A percentile compares a stretch with the other conserved stretches of the same genome.
Evolutionary conservation across 2,113 vertebrate genomes (phyloP).

Genomic region (Dolichallabes microphthalmus): DNA sequence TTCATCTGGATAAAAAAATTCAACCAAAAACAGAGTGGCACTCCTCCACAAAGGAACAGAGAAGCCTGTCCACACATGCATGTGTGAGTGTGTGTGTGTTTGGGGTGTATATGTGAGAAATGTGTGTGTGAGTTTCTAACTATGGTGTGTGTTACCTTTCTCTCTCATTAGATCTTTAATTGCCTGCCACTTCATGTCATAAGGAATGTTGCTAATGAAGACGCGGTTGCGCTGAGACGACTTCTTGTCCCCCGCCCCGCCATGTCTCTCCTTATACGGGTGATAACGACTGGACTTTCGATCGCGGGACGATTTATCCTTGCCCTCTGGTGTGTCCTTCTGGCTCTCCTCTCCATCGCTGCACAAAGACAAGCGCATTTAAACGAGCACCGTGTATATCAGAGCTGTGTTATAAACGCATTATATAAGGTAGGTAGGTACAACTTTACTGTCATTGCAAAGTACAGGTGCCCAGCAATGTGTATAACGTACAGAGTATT

Average conservation of each 20-base stretch:
- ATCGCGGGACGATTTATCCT: slow-evolving; percentile 82
- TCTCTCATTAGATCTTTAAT: slow-evolving; percentile 99
- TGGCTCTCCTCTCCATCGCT: slow-evolving; percentile 62
- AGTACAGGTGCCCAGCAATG: too few species aligned
- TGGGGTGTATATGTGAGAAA: slow-evolving; percentile 23
- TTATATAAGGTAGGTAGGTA: too few species aligned
- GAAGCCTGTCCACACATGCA: slow-evolving; percentile 45
- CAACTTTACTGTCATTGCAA: too few species aligned
- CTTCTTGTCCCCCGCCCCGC: slow-evolving; percentile 84
- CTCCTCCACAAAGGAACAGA: slow-evolving; percentile 60
- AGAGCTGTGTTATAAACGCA: too few species aligned
- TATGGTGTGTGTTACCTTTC: slow-evolving; percentile 83
- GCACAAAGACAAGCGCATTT: slow-evolving; percentile 26
- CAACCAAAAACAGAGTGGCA: slow-evolving; percentile 47
- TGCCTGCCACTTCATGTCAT: slow-evolving; percentile 99
- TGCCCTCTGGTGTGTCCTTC: slow-evolving; percentile 82
- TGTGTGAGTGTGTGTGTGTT: not conserved
- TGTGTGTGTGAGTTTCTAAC: slow-evolving; percentile 32
- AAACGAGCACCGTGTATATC: not conserved
- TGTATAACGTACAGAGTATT: too few species aligned
- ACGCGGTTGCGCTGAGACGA: slow-evolving; percentile 85
- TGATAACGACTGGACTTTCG: slow-evolving; percentile 86
- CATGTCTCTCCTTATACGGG: slow-evolving; percentile 92
- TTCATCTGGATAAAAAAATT: slow-evolving; percentile 29
- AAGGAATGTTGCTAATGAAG: slow-evolving; percentile 99